Evolutionary conservation across 2,797 vertebrate species (phyloP), one percentile per base, ranked within the genome.

Genomic region (Sebastolobus altivelis): DNA sequence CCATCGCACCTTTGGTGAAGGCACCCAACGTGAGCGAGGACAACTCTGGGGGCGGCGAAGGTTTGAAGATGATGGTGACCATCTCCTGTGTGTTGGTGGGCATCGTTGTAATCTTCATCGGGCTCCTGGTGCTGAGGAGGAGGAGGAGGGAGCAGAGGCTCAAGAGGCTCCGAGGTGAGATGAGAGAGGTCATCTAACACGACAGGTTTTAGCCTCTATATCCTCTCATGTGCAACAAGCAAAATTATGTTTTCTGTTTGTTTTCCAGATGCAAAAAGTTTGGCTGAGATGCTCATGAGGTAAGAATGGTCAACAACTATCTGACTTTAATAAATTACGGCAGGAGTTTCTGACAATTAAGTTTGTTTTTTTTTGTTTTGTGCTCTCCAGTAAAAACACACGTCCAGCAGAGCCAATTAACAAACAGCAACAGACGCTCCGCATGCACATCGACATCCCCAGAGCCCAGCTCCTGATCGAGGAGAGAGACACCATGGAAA

Each of bases 281-380:
- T 99, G 93, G 98, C 98, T 8, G 98, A 99, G 95, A 99, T 99
- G 98, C 97, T 99, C 38, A 99, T 99, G 98, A 99, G 98, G 98
- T 99, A 96, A 96, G 94, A 86, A 62, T 63, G n/a, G 14, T 63
- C 4, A 12, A 22, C 20, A 18, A 20, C n/a, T 31, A n/a, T n/a
- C 65, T 67, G 43, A 33, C 18, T 12, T 14, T 4, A 52, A 18
- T 8, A 46, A 7, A 72, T 43, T 43, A 62, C 1, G 3, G 14
- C 1, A 6, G 9, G 8, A 27, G 25, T 11, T 61, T 71, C 14
- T 8, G 4, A 38, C 46, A 7, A 33, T 20, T 22, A 5, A 38
- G 1, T 38, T 43, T 0, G 27, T 22, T 20, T 1, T 29, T 1
- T 6, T 68, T 67, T 86, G 10, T 87, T 71, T 84, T 88, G 12